phyloP scores from a whole-genome alignment of 2,797 vertebrate genomes.

The Remorina albescens region DNA sequence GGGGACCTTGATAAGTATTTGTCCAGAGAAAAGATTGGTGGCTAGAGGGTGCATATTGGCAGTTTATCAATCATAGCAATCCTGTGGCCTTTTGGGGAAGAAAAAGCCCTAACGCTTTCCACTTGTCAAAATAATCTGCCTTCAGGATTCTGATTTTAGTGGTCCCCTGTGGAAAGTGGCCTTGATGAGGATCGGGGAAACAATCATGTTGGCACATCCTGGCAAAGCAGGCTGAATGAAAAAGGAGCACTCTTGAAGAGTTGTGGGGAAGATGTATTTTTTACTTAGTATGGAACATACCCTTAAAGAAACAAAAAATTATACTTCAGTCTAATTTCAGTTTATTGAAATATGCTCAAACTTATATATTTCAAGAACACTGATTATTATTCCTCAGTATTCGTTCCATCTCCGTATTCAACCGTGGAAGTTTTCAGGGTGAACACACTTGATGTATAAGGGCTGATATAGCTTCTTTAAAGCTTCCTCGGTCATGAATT shows the following conservation, averaged over 20 bases:
- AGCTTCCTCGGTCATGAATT: neutral
- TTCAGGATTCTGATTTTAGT: conserved; percentile 68
- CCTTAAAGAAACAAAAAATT: neutral
- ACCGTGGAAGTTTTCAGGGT: neutral
- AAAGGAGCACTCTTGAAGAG: conserved; percentile 13
- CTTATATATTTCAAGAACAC: neutral
- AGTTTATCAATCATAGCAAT: conserved; percentile 54
- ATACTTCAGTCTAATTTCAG: neutral
- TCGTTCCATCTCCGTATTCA: neutral
- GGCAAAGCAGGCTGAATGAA: conserved; percentile 40
- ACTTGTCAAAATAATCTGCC: conserved; percentile 89
- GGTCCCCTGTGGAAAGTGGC: conserved; percentile 50
- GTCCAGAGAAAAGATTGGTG: conserved; percentile 11
- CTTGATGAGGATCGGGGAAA: conserved; percentile 65
- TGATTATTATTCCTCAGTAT: neutral
- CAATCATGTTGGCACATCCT: conserved; percentile 46
- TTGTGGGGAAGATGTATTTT: conserved; percentile 1
- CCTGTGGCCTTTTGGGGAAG: conserved; percentile 63
- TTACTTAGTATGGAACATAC: neutral
- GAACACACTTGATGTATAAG: neutral
- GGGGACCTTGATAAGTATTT: neutral
- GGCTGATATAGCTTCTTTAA: neutral
- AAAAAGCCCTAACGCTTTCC: conserved; percentile 83
- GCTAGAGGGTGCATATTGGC: conserved; percentile 16
- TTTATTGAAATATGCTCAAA: neutral